Evolutionary conservation across 1,140 invertebrate genomes (phyloP).

Genomic region (Scaptodrosophila lebanonensis): DNA sequence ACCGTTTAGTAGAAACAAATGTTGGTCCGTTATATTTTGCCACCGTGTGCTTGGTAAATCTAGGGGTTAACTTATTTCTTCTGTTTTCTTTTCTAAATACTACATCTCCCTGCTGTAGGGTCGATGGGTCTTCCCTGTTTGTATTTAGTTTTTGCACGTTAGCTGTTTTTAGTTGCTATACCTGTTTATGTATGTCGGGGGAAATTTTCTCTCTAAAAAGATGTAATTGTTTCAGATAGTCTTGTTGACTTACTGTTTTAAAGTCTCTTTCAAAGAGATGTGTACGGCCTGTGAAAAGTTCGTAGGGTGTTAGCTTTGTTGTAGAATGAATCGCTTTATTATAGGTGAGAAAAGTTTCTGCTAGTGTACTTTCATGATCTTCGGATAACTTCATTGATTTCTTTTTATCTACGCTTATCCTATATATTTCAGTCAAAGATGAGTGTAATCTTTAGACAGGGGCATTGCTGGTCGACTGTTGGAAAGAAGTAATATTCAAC

Average conservation of each 20-base stretch:
- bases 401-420: slow-evolving; percentile 20
- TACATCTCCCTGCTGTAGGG: background rate
- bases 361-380: slow-evolving; percentile 17
- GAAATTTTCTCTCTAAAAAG: background rate
- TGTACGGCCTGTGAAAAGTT: background rate
- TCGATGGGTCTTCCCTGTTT: background rate
- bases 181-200: background rate
- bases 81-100: no score
- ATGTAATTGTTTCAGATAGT: slow-evolving; percentile 1
- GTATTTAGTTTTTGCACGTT: no score
- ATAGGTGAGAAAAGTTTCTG: slow-evolving; percentile 13
- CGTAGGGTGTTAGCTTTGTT: slow-evolving; percentile 20
- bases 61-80: background rate
- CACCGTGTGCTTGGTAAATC: slow-evolving; percentile 2
- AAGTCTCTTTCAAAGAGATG: background rate
- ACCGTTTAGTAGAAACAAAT: background rate
- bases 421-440: slow-evolving; percentile 45
- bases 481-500: slow-evolving; percentile 23
- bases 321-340: slow-evolving; percentile 47
- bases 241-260: background rate
- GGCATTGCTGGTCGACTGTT: slow-evolving; percentile 34
- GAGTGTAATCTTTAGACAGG: slow-evolving; percentile 38
- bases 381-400: slow-evolving; percentile 16
- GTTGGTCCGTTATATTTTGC: background rate
- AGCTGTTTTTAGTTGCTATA: no score